Base-by-base conservation (phyloP, 2,888 invertebrate species). In the Crepidodera aurea region DNA sequence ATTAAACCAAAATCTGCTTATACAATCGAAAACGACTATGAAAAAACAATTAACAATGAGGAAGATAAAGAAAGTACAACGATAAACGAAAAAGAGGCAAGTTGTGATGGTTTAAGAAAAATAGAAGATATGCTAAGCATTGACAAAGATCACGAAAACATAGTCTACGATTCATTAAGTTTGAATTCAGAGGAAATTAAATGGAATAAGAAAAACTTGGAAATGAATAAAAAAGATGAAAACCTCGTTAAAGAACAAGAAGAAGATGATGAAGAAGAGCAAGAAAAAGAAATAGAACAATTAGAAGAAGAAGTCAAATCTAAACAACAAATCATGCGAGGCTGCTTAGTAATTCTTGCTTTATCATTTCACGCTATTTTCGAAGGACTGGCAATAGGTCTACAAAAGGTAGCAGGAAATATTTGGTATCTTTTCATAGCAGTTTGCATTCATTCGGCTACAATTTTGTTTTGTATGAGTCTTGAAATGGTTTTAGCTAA, bases 401-500 rank as follows among this genome's bases (percentile, higher is more conserved):
- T 85, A 6, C 84, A 84, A 69, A 73, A 75, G 27, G 80, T 79
- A 1, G 69, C 75, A 3, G 75, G 78, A 1, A 82, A 82, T 65
- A 82, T 85, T 48, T 85, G 84, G 85, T 84, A 81, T 65, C 74
- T 85, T 39, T 84, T 84, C 69, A 77, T 80, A 1, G 84, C 85
- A 5, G 82, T 85, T 32, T 79, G 82, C 3, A 79, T 84, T 3
- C 85, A 85, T 71, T 84, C 84, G 10, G 82, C 82, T 8, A 83
- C 84, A 1, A 82, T 85, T 62, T 75, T 85, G 22, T 84, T 85
- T 69, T 83, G 83, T 64, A 82, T 85, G 50, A 83, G 84, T n/a
- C 74, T 85, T 16, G 84, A 85, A 71, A 73, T 85, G 58, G 77
- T 83, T 16, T 77, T 83, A 46, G 82, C 83, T 1, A 79, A 81